Evolutionary conservation across 2,113 vertebrate genomes (phyloP).

Genomic region (Trochalopteron elliotii): DNA sequence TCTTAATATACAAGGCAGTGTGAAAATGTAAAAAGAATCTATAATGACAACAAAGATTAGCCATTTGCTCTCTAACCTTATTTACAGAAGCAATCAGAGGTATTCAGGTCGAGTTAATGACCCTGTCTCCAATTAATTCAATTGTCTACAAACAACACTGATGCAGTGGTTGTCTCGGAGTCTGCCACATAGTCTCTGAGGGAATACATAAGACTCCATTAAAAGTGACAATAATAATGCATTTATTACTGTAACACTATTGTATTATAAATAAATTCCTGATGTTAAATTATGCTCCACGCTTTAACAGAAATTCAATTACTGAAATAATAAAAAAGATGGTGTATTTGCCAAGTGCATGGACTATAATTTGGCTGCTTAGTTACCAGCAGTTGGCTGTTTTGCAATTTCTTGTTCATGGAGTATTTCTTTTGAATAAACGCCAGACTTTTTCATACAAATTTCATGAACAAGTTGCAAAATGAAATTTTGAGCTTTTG

Average conservation of each 20-base stretch:
- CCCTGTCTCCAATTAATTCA: slow-evolving; percentile 84
- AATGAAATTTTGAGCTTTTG: slow-evolving; percentile 80
- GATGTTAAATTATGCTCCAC: slow-evolving; percentile 79
- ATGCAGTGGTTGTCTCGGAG: slow-evolving; percentile 75
- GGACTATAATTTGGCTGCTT: slow-evolving; percentile 80
- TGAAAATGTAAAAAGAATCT: slow-evolving; percentile 79
- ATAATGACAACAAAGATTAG: slow-evolving; percentile 80
- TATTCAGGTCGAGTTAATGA: slow-evolving; percentile 84
- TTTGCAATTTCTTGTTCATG: slow-evolving; percentile 74
- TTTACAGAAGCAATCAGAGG: slow-evolving; percentile 83
- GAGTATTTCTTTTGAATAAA: slow-evolving; percentile 79
- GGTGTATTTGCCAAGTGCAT: slow-evolving; percentile 74
- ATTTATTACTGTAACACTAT: slow-evolving; percentile 80
- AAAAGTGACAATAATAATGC: slow-evolving; percentile 83
- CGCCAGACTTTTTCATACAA: slow-evolving; percentile 75
- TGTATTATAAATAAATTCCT: slow-evolving; percentile 84
- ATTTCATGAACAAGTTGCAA: slow-evolving; percentile 80
- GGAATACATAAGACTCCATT: slow-evolving; percentile 77
- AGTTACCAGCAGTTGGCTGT: slow-evolving; percentile 77
- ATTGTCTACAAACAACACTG: slow-evolving; percentile 83
- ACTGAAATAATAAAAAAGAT: slow-evolving; percentile 83
- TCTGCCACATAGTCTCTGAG: slow-evolving; percentile 72
- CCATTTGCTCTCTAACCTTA: slow-evolving; percentile 82
- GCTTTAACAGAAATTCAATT: slow-evolving; percentile 87
- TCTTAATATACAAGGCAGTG: slow-evolving; percentile 81